Percentiles rank a stretch among this genome's conserved stretches.
phyloP scores from a whole-genome alignment of 2,113 vertebrate genomes.

The Theropithecus gelada region DNA sequence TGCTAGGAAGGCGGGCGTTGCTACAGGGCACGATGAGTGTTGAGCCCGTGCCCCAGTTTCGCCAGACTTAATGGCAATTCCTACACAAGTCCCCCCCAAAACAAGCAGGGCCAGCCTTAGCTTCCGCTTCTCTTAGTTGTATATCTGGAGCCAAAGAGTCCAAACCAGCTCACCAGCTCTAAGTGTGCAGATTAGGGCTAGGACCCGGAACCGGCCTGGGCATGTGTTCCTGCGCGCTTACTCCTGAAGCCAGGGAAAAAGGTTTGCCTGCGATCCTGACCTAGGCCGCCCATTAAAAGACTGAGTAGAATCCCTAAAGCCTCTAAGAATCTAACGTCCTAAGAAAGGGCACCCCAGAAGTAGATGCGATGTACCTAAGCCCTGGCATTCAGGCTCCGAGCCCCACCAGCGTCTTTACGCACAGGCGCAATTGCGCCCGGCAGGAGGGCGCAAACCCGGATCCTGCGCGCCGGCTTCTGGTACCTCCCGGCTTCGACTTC shows the following conservation, averaged over 20 bases:
- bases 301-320: background rate
- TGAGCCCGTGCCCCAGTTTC: background rate
- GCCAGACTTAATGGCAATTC: background rate
- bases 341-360: background rate
- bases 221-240: background rate
- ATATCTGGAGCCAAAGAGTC: background rate
- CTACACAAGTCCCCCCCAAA: background rate
- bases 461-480: background rate
- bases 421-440: background rate
- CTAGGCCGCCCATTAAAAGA: background rate
- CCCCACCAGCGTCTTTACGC: background rate
- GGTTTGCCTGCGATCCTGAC: background rate
- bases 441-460: background rate
- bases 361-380: background rate
- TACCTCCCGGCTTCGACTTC: background rate
- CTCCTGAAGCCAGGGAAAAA: background rate
- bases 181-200: background rate
- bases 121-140: no score
- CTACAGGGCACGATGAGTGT: rapidly evolving
- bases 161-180: background rate
- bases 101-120: background rate
- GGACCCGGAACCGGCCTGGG: background rate
- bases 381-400: rapidly evolving
- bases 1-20: rapidly evolving
- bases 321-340: background rate